Evolutionary conservation across 2,113 vertebrate genomes (phyloP), one percentile per base, ranked within the genome.

Genomic region (Esox niger): DNA sequence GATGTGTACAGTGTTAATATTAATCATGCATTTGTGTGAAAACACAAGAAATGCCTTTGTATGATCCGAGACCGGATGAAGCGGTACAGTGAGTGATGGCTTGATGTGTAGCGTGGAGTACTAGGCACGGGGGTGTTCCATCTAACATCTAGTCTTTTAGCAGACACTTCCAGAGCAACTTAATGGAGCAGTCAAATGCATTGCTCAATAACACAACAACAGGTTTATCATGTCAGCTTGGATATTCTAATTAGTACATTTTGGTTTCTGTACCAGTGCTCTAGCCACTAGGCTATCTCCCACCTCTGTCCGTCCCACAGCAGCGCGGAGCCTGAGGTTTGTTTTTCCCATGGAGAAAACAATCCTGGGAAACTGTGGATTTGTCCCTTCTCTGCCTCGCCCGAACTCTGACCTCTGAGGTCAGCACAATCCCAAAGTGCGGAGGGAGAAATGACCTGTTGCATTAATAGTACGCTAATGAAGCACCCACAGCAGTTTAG

Each of bases 361-460:
- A 68, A 68, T 68, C 56, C 66, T 68, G 66, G 56, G 66, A 68
- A 60, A 56, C 35, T 8, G 29, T 13, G 17, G 26, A 49, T 5
- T 27, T 21, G 4, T 21, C 25, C 26, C 31, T n/a, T 61, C 21
- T 21, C 47, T 21, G 20, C n/a, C 47, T 21, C 47, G 21, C 20
- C 2, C n/a, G 20, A 20, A n/a, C n/a, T 2, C 47, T 21, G 31
- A 13, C 4, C 15, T 6, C 32, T 30, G 43, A 52, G 15, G 25
- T 49, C 47, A 52, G 15, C 26, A 47, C 21, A 64, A 11, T 13
- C 25, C 4, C 38, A 43, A 38, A 4, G 62, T 20, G n/a, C 10
- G 13, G 38, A 26, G 2, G 62, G 25, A 56, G 23, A 25, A 11
- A 23, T 27, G 27, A 27, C 29, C 13, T 11, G 13, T 30, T n/a